These are phyloP conservation scores for Agriopis marginaria DNA, from an alignment of 2,888 invertebrate genomes.

Conservation along the genomic window DNA sequence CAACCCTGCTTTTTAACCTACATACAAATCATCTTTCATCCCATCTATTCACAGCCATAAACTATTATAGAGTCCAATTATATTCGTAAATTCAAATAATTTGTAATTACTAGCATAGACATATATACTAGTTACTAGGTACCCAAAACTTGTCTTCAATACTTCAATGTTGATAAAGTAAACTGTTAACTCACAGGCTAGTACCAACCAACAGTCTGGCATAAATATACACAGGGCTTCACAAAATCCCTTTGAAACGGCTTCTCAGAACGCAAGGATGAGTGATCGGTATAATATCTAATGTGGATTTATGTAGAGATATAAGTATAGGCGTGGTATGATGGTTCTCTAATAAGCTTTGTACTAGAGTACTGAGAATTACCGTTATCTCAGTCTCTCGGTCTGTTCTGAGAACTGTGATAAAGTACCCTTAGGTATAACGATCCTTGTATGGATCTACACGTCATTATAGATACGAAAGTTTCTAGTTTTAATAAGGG, in stretches of 20 bases:
- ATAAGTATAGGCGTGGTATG: neutral
- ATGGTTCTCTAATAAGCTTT: neutral
- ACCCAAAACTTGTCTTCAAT: no score
- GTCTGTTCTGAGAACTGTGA: neutral
- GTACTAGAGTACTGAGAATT: neutral
- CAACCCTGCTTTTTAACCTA: no score
- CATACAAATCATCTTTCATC: no score
- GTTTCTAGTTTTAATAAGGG: no score
- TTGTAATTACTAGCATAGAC: no score
- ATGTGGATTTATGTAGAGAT: neutral
- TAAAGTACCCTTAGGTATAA: neutral
- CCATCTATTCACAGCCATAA: no score
- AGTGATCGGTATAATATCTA: conserved; percentile 7
- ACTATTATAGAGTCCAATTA: no score
- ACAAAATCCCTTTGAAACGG: conserved; percentile 50
- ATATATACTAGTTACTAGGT: no score
- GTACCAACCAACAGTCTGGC: neutral
- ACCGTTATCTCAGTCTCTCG: neutral
- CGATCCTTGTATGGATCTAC: neutral
- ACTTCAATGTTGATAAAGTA: no score
- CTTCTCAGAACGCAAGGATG: conserved; percentile 46
- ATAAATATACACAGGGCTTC: conserved; percentile 16
- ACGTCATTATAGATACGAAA: neutral
- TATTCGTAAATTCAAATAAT: no score
- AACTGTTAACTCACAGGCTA: no score